Evolutionary conservation across 2,888 invertebrate genomes (phyloP).

Genomic region (Resseliella maxima): DNA sequence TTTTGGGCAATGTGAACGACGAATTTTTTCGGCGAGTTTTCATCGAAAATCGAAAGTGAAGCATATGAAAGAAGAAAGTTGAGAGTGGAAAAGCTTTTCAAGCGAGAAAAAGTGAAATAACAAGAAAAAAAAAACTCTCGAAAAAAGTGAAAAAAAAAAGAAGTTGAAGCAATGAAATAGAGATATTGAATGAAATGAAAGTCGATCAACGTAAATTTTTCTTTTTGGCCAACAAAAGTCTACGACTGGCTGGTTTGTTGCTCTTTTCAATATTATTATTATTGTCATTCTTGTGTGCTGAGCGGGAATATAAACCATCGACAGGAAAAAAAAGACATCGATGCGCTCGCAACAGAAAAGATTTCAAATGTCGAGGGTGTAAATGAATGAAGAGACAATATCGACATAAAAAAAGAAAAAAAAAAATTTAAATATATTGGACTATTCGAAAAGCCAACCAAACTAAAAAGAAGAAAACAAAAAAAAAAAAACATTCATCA

Average conservation of each 20-base stretch:
- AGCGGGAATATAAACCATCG: neutral
- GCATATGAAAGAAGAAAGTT: neutral
- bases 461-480: too few species aligned
- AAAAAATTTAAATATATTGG: slow-evolving; percentile 3
- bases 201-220: neutral
- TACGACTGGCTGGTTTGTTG: slow-evolving; percentile 25
- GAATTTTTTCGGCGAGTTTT: too few species aligned
- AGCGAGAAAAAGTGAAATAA: too few species aligned
- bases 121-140: neutral
- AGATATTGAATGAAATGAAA: neutral
- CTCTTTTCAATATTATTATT: slow-evolving; percentile 37
- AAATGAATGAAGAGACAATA: slow-evolving; percentile 32
- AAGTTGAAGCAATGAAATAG: too few species aligned
- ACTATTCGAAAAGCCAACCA: neutral
- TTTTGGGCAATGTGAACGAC: too few species aligned
- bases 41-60: too few species aligned
- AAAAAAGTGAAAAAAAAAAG: neutral
- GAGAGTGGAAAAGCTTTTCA: neutral
- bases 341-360: neutral
- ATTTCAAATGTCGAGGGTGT: neutral
- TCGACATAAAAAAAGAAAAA: neutral
- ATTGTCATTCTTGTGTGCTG: neutral
- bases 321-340: slow-evolving; percentile 41
- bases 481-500: neutral
- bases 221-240: neutral